phyloP scores from a whole-genome alignment of 2,888 invertebrate genomes.

The Machimus rusticus region DNA sequence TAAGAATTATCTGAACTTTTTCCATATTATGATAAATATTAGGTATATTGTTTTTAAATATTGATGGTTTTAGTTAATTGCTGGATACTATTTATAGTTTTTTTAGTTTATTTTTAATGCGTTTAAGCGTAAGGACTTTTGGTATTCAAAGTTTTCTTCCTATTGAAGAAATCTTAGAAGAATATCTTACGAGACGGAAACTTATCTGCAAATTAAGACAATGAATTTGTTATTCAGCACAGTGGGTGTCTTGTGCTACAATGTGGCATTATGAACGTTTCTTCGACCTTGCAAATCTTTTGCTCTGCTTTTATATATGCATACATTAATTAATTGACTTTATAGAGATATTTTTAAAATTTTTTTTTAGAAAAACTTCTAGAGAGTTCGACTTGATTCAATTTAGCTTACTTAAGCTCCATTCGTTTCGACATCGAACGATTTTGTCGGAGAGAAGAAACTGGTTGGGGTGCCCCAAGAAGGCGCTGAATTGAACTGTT shows the following conservation, averaged over 20 bases:
- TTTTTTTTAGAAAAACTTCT: background rate
- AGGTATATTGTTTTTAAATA: too few relatives aligned
- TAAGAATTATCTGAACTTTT: too few relatives aligned
- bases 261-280: background rate
- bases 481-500: background rate
- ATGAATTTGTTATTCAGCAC: background rate
- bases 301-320: background rate
- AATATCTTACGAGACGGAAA: background rate
- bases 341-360: background rate
- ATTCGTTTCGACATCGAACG: background rate
- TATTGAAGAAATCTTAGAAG: background rate
- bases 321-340: background rate
- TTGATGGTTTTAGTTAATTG: too few relatives aligned
- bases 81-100: too few relatives aligned
- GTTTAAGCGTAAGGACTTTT: too few relatives aligned
- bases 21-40: too few relatives aligned
- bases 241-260: background rate
- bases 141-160: too few relatives aligned
- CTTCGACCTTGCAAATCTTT: background rate
- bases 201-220: background rate
- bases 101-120: too few relatives aligned
- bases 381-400: conserved; percentile 15
- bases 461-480: background rate
- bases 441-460: background rate
- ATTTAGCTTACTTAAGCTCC: conserved; percentile 16